Percentiles rank a stretch among this genome's conserved stretches.
Conservation (phyloP, 2,797 vertebrate species). For the Hypotaenidia philippensis region DNA sequence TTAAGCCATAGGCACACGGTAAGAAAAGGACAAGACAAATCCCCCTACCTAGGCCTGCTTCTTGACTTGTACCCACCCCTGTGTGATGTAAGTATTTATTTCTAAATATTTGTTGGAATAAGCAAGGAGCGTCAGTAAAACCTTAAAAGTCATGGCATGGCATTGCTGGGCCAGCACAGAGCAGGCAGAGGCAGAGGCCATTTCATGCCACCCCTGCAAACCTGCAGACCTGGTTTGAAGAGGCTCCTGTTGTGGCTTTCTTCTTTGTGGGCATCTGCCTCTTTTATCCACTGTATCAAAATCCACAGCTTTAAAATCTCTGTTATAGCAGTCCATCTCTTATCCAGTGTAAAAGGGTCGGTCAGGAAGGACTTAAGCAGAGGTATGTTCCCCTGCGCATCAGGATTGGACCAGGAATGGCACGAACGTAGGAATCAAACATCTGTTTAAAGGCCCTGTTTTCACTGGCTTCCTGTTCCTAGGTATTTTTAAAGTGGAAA, state of each 20-base stretch:
- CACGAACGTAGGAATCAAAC: background rate
- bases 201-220: background rate
- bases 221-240: background rate
- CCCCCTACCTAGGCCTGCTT: background rate
- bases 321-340: background rate
- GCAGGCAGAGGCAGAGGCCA: background rate
- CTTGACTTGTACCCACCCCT: background rate
- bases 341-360: background rate
- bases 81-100: background rate
- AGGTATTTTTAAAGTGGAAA: background rate
- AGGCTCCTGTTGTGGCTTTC: background rate
- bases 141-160: background rate
- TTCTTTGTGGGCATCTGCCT: background rate
- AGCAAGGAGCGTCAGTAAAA: background rate
- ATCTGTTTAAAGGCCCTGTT: background rate
- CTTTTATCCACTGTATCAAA: background rate
- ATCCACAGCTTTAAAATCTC: background rate
- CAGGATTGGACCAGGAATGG: background rate
- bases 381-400: background rate
- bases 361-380: background rate
- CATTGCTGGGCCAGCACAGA: background rate
- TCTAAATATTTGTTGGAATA: background rate
- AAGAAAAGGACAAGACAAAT: background rate
- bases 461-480: background rate
- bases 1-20: background rate